Percentiles rank a stretch among this genome's conserved stretches.
These are phyloP conservation scores for Drosophila pullipes DNA, from an alignment of 2,888 invertebrate genomes.

Conservation along the genomic window DNA sequence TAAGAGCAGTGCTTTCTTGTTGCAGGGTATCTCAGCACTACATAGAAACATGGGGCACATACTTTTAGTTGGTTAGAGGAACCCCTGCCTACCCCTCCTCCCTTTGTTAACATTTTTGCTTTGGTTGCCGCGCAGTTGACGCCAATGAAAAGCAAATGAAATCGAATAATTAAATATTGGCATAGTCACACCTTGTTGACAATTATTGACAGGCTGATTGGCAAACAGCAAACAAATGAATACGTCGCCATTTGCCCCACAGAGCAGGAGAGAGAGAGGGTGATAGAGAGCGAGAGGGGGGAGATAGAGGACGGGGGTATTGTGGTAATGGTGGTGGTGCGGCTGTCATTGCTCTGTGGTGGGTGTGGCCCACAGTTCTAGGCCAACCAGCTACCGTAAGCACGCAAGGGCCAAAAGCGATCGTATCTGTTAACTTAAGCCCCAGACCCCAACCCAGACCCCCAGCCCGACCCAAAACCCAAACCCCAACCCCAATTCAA, in stretches of 20 bases:
- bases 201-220: constrained; percentile 81
- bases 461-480: background rate
- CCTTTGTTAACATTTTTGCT: background rate
- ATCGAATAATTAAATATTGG: constrained; percentile 80
- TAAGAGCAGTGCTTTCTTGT: background rate
- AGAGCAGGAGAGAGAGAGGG: background rate
- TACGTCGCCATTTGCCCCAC: constrained; percentile 66
- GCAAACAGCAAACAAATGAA: constrained; percentile 80
- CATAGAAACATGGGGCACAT: background rate
- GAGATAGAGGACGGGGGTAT: background rate
- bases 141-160: constrained; percentile 68
- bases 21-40: constrained; percentile 25
- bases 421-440: constrained; percentile 27
- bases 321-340: background rate
- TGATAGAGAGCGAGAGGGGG: background rate
- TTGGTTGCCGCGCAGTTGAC: constrained; percentile 42
- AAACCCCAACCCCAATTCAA: constrained; percentile 6
- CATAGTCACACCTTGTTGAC: constrained; percentile 81
- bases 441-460: background rate
- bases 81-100: background rate
- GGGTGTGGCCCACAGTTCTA: constrained; percentile 54
- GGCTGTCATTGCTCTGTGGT: constrained; percentile 22
- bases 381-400: constrained; percentile 55
- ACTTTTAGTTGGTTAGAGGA: constrained; percentile 1
- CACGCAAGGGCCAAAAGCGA: constrained; percentile 51